phyloP scores from a whole-genome alignment of 2,888 invertebrate genomes.

The Papilio gigon region DNA sequence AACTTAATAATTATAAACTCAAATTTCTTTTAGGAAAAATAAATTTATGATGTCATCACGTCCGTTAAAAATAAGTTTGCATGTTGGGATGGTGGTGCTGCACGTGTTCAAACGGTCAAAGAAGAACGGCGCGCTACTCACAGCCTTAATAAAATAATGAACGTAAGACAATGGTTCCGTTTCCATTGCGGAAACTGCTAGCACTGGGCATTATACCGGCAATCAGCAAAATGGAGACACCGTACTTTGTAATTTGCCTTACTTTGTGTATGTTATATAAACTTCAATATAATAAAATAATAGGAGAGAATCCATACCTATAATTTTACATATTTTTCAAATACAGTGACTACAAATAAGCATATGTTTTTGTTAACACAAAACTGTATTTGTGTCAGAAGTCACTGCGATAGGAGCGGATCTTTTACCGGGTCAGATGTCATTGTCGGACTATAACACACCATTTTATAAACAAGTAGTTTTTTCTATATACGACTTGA shows the following conservation, averaged over 20 bases:
- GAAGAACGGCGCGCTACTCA: not conserved
- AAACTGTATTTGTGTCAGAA: too few relatives aligned
- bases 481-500: too few relatives aligned
- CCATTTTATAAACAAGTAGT: too few relatives aligned
- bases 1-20: too few relatives aligned
- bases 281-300: not conserved
- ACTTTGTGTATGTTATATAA: not conserved
- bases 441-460: too few relatives aligned
- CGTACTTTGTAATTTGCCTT: not conserved
- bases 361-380: too few relatives aligned
- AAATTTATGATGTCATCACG: not conserved
- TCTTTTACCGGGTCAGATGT: too few relatives aligned
- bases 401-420: too few relatives aligned
- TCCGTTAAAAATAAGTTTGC: not conserved
- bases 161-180: not conserved
- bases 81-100: not conserved
- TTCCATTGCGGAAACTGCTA: not conserved
- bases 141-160: not conserved
- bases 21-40: too few relatives aligned
- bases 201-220: not conserved
- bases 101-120: not conserved
- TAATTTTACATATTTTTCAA: not conserved
- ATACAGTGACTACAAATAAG: not conserved
- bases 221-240: conserved; percentile 3
- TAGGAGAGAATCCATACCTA: not conserved